Conservation (phyloP, 1,140 invertebrate species). For the Drosophila athabasca region DNA sequence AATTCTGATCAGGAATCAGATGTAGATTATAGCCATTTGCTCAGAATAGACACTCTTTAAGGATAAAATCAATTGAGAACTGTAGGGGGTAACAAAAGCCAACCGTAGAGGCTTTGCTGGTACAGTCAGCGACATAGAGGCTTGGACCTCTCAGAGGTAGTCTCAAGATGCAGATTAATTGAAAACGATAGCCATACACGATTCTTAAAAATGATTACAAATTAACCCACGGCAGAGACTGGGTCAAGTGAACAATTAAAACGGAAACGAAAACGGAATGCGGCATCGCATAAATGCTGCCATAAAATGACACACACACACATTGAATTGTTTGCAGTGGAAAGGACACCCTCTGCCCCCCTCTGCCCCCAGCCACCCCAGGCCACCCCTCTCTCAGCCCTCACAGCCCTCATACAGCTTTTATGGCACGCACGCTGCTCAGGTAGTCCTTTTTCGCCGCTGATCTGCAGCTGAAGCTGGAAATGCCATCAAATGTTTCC, state of each 20-base stretch:
- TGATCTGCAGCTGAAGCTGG: constrained; percentile 68
- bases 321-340: constrained; percentile 20
- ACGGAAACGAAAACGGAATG: not conserved
- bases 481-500: constrained; percentile 70
- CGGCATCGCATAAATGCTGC: constrained; percentile 46
- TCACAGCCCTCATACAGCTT: constrained; percentile 60
- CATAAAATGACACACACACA: constrained; percentile 33
- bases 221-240: constrained; percentile 36
- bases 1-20: no score
- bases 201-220: constrained; percentile 17
- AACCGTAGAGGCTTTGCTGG: no score
- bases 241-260: constrained; percentile 54
- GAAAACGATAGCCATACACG: constrained; percentile 35
- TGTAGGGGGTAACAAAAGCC: no score
- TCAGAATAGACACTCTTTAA: no score
- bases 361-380: no score
- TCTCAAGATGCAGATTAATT: constrained; percentile 21
- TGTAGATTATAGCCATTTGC: no score
- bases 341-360: constrained; percentile 25
- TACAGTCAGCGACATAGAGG: no score
- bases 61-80: no score
- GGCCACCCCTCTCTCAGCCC: constrained; percentile 1
- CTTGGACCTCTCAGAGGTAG: no score
- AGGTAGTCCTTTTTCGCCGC: constrained; percentile 34
- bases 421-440: constrained; percentile 63